Base-by-base conservation (phyloP, 2,797 vertebrate species). In the Salarias fasciatus region DNA sequence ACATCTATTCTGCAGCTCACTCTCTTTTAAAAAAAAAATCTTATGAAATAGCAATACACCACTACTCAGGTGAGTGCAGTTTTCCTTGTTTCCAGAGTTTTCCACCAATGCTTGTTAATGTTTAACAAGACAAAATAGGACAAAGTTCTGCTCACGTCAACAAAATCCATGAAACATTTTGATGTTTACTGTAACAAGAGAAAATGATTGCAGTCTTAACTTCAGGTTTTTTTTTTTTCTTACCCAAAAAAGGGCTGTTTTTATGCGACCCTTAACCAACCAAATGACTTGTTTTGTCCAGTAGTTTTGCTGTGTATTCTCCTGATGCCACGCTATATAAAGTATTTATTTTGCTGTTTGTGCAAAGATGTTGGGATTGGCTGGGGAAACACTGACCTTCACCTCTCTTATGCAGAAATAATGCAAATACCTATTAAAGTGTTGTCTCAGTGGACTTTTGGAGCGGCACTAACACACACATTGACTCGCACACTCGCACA, bases 381-480 rank as follows among this genome's bases (percentile, higher is more conserved):
- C 70, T 8, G 18, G 78, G 72, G 75, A 76, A 73, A 57, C 42
- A 8, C 63, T 79, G 80, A 77, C 77, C 79, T 77, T 69, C 63
- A 73, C 74, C 75, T 74, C 45, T 56, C 59, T 53, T 35, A 29
- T 62, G 62, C 72, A 76, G 69, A 84, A 82, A 69, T 61, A 58
- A 86, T 77, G 73, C 69, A 69, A 72, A 86, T 71, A 52, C 53
- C 47, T 72, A 74, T 80, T 80, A 82, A 84, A 79, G 71, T 47
- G 68, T 56, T 11, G 35, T 63, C 79, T 70, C 61, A 1, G 40
- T 44, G 63, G 78, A 67, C 50, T 30, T 78, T 43, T 46, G 38
- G 52, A 65, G 68, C 43, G 69, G 33, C 36, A 38, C 36, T 38
- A 4, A 10, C 36, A 38, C 36, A 11, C 36, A 37, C 36, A 11